Percentiles rank a stretch among this genome's conserved stretches.
Evolutionary conservation across 2,113 vertebrate species (phyloP).

Genomic region (Orthonyx spaldingii): DNA sequence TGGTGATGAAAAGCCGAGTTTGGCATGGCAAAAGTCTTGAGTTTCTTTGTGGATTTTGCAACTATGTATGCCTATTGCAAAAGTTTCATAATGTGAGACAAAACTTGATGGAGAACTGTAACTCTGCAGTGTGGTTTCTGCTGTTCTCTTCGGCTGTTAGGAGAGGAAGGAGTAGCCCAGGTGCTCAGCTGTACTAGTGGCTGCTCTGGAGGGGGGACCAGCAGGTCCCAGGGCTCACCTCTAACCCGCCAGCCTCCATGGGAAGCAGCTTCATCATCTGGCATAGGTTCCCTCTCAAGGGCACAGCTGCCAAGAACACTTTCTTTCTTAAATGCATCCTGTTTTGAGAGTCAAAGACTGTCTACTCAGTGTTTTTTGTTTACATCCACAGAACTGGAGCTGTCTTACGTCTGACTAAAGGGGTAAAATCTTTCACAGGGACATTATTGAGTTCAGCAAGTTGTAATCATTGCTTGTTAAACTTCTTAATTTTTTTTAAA

Average conservation of each 20-base stretch:
- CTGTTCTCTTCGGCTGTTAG: not conserved
- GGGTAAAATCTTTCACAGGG: not conserved
- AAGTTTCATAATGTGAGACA: not conserved
- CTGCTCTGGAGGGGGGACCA: not conserved
- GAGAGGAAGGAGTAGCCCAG: not conserved
- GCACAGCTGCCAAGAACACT: not conserved
- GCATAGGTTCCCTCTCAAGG: not conserved
- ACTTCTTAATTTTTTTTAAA: not conserved
- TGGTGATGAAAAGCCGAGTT: not conserved
- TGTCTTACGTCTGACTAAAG: not conserved
- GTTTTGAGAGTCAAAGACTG: not conserved
- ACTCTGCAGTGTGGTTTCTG: not conserved
- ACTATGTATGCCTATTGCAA: rapidly evolving
- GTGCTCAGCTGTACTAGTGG: not conserved
- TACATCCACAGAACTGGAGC: not conserved
- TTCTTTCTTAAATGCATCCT: not conserved
- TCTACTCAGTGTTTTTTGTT: not conserved
- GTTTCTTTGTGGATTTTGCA: not conserved
- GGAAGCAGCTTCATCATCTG: not conserved
- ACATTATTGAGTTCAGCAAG: not conserved
- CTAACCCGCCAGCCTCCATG: not conserved
- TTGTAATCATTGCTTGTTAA: not conserved
- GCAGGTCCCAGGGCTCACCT: not conserved
- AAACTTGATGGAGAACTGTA: not conserved
- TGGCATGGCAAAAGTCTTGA: not conserved